These are phyloP conservation scores for Hydropotes inermis DNA, from an alignment of 2,113 vertebrate genomes.

Conservation along the genomic window DNA sequence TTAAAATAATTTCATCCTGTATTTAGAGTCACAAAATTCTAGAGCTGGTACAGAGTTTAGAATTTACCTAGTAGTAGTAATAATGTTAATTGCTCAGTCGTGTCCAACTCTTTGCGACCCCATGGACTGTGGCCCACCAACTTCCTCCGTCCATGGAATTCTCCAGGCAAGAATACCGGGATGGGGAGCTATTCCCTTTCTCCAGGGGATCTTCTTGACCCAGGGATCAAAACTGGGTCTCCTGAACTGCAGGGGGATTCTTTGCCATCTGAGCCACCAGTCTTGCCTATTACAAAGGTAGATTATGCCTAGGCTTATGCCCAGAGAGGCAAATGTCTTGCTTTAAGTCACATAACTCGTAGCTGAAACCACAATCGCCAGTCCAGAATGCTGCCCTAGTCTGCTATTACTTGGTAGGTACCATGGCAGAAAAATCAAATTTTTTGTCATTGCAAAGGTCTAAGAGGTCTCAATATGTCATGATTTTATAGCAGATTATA, in stretches of 20 bases:
- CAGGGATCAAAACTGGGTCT: background rate
- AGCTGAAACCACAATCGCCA: background rate
- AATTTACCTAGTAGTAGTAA: background rate
- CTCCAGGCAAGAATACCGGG: background rate
- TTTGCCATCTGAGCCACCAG: background rate
- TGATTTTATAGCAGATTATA: background rate
- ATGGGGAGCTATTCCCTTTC: background rate
- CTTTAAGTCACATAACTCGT: background rate
- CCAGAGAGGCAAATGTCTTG: background rate
- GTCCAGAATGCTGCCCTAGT: background rate
- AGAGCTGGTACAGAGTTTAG: background rate
- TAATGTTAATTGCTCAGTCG: background rate
- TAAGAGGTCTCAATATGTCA: background rate
- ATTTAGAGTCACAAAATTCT: background rate
- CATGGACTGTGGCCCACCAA: background rate
- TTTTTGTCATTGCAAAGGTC: background rate
- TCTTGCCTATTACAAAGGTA: background rate
- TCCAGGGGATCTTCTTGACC: background rate
- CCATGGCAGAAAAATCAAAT: background rate
- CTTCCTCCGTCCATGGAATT: background rate
- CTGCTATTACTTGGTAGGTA: background rate
- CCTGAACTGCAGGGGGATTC: background rate
- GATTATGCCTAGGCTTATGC: background rate
- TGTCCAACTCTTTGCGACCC: background rate
- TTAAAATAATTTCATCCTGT: slow-evolving; percentile 13